Evolutionary conservation across 2,113 vertebrate species (phyloP).

Genomic region (Narcine bancroftii): DNA sequence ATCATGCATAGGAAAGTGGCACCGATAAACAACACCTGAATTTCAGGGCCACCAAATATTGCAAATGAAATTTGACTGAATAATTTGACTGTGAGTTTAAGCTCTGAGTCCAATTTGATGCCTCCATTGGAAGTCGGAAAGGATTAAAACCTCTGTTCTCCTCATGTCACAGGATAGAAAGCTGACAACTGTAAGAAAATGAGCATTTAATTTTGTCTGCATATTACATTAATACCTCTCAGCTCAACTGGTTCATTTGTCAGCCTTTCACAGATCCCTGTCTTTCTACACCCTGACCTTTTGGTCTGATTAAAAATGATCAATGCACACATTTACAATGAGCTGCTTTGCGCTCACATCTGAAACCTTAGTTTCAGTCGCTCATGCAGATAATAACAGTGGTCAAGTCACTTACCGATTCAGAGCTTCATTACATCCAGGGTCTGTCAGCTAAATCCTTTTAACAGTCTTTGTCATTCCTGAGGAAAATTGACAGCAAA

Average conservation of each 20-base stretch:
- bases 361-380: slow-evolving; percentile 58
- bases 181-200: slow-evolving; percentile 48
- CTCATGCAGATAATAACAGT: slow-evolving; percentile 74
- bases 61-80: neutral
- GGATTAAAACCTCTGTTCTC: neutral
- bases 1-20: neutral
- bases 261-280: slow-evolving; percentile 52
- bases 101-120: neutral
- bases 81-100: neutral
- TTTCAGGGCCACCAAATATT: neutral
- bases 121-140: neutral
- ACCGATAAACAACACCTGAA: neutral
- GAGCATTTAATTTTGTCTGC: slow-evolving; percentile 51
- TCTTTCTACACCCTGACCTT: slow-evolving; percentile 53
- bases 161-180: slow-evolving; percentile 45
- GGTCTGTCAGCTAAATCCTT: slow-evolving; percentile 65
- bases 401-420: slow-evolving; percentile 64
- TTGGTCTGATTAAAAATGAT: slow-evolving; percentile 66
- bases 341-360: slow-evolving; percentile 54
- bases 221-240: slow-evolving; percentile 51
- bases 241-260: slow-evolving; percentile 54
- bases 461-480: slow-evolving; percentile 47
- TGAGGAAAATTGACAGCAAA: slow-evolving; percentile 47
- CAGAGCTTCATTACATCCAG: slow-evolving; percentile 69
- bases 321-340: slow-evolving; percentile 63